A percentile compares a stretch with the other conserved stretches of the same genome.
phyloP scores from a whole-genome alignment of 2,113 vertebrate species.

The Microtus pennsylvanicus region DNA sequence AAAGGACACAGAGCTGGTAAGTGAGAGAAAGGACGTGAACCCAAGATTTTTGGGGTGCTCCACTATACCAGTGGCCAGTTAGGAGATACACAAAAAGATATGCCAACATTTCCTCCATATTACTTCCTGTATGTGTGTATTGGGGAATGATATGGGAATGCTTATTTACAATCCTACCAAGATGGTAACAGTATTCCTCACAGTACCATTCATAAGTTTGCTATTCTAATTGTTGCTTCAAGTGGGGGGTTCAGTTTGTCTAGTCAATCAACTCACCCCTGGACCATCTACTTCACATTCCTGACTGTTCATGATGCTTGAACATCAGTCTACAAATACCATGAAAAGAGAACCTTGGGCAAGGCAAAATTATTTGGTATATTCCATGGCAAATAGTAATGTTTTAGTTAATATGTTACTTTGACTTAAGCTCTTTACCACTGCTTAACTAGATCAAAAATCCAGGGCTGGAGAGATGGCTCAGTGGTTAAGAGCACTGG shows the following conservation, averaged over 20 bases:
- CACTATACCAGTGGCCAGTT: background rate
- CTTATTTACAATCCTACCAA: background rate
- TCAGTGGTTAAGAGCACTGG: no score
- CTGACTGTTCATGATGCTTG: background rate
- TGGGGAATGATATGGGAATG: background rate
- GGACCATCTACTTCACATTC: background rate
- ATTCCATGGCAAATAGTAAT: background rate
- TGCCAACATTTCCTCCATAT: no score
- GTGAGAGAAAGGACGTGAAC: background rate
- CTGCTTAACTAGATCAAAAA: background rate
- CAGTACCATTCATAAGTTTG: background rate
- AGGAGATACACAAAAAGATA: background rate
- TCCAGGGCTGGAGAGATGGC: no score
- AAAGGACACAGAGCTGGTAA: background rate
- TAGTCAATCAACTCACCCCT: background rate
- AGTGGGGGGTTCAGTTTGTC: background rate
- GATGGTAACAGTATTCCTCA: background rate
- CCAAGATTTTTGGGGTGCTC: background rate
- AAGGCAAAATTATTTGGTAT: background rate
- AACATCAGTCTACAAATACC: background rate
- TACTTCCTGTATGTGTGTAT: background rate
- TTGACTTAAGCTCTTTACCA: background rate
- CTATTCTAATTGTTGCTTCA: background rate
- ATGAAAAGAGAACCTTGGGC: background rate
- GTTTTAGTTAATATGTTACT: background rate